Percentiles rank a stretch among this genome's conserved stretches.
Conservation (phyloP, 2,113 vertebrate genomes). For the Trinectes maculatus region DNA sequence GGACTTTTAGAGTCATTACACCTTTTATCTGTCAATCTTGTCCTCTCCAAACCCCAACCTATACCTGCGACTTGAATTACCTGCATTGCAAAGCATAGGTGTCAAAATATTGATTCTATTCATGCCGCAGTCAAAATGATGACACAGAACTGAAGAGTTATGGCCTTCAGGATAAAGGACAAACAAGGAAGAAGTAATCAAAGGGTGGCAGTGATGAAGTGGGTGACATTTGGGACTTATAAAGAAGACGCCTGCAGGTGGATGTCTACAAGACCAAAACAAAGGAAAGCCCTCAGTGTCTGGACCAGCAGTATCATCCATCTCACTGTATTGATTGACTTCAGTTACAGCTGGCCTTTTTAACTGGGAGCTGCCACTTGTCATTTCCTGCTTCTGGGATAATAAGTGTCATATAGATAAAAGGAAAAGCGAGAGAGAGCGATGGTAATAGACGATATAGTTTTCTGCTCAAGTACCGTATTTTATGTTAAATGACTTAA, state of each 20-base stretch:
- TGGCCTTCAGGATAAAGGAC: constrained; percentile 57
- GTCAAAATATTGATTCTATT: constrained; percentile 79
- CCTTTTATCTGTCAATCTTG: constrained; percentile 70
- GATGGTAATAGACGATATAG: constrained; percentile 1
- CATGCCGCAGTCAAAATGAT: constrained; percentile 73
- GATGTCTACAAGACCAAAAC: constrained; percentile 52
- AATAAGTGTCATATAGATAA: constrained; percentile 47
- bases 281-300: constrained; percentile 46
- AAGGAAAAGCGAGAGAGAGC: constrained; percentile 12
- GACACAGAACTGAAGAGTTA: constrained; percentile 62
- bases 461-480: not conserved
- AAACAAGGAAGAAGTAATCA: constrained; percentile 70
- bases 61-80: constrained; percentile 66
- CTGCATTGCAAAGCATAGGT: constrained; percentile 53
- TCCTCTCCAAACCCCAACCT: constrained; percentile 36
- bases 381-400: constrained; percentile 60
- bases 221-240: constrained; percentile 70
- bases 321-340: constrained; percentile 68
- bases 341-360: constrained; percentile 71
- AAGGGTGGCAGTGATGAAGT: constrained; percentile 67
- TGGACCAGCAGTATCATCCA: constrained; percentile 53
- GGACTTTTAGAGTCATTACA: constrained; percentile 43
- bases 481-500: not conserved
- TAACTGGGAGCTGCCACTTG: constrained; percentile 55
- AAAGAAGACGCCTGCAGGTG: constrained; percentile 46